Percentiles rank a stretch among this genome's conserved stretches.
These are phyloP conservation scores for Lagorchestes hirsutus DNA, from an alignment of 2,797 vertebrate genomes.

Conservation along the genomic window DNA sequence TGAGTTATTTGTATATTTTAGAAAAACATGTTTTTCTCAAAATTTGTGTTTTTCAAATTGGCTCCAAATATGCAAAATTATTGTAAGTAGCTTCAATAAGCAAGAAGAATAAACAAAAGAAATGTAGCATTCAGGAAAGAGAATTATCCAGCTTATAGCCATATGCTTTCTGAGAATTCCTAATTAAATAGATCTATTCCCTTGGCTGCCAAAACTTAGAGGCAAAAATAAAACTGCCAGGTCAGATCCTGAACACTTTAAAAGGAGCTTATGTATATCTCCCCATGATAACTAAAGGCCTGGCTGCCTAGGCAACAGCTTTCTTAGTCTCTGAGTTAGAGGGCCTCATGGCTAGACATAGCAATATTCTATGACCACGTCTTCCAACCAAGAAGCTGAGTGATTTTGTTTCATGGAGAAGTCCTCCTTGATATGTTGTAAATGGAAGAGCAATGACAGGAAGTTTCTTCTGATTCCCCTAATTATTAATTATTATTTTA, in stretches of 20 bases:
- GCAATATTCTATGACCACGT: neutral
- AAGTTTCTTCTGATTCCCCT: too few relatives aligned
- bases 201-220: neutral
- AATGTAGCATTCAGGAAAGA: neutral
- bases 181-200: neutral
- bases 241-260: neutral
- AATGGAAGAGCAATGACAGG: too few relatives aligned
- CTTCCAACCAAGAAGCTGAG: neutral
- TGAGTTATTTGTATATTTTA: neutral
- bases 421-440: neutral
- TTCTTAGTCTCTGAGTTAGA: neutral
- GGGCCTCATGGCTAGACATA: neutral
- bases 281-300: neutral
- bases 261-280: neutral
- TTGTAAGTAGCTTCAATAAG: slow-evolving; percentile 8
- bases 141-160: neutral
- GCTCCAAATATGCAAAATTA: slow-evolving; percentile 6
- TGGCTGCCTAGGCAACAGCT: neutral
- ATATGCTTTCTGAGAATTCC: neutral
- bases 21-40: slow-evolving; percentile 12
- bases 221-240: neutral
- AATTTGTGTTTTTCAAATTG: slow-evolving; percentile 9
- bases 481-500: too few relatives aligned
- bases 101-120: slow-evolving; percentile 33
- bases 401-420: neutral